These are phyloP conservation scores for Platanista minor DNA, from an alignment of 2,113 vertebrate species.

Conservation along the genomic window DNA sequence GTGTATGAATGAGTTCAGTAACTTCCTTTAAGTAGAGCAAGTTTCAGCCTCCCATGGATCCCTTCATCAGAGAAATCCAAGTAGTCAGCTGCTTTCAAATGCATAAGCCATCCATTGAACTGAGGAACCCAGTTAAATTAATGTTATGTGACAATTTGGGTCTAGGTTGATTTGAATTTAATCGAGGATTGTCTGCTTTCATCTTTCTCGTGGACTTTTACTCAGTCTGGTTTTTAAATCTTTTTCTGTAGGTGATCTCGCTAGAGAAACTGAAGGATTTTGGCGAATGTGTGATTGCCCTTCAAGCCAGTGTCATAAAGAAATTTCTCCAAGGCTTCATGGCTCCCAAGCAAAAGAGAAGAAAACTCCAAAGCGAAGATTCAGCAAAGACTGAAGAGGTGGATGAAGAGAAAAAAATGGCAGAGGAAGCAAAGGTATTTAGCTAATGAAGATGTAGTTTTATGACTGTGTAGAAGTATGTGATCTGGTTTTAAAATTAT, in stretches of 20 bases:
- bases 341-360: slow-evolving; percentile 97
- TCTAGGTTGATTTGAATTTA: background rate
- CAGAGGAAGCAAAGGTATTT: slow-evolving; percentile 95
- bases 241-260: slow-evolving; percentile 83
- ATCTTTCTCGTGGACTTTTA: background rate
- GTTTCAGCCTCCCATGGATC: background rate
- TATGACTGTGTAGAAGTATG: background rate
- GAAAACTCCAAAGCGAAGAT: slow-evolving; percentile 89
- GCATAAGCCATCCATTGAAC: background rate
- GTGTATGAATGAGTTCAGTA: background rate
- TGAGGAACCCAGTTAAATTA: background rate
- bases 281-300: slow-evolving; percentile 92
- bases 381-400: slow-evolving; percentile 89
- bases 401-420: slow-evolving; percentile 95
- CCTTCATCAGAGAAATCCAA: background rate
- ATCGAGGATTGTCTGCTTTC: background rate
- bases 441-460: background rate
- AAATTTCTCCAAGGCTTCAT: slow-evolving; percentile 99
- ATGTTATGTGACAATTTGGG: background rate
- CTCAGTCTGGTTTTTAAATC: background rate
- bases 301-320: slow-evolving; percentile 95
- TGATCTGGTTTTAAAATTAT: background rate
- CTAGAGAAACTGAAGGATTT: slow-evolving; percentile 94
- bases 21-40: background rate
- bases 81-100: background rate